These are phyloP conservation scores for Eupithecia vulgata DNA, from an alignment of 2,888 invertebrate genomes.

Conservation along the genomic window DNA sequence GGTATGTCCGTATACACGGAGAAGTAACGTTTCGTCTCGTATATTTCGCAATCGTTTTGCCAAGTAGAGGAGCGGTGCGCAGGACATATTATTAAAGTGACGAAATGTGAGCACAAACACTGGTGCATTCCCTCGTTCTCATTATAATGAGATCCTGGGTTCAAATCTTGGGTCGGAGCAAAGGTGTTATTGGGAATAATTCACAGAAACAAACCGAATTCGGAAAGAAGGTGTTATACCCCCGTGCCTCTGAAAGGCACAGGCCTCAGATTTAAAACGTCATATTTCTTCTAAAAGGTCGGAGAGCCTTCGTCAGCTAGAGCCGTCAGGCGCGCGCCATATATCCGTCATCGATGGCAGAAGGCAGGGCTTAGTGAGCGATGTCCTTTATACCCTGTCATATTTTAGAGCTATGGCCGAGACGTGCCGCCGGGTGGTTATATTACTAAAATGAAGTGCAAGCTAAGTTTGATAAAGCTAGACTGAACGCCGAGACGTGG, in stretches of 20 bases:
- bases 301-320: slow-evolving; percentile 41
- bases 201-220: no score
- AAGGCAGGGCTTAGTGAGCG: slow-evolving; percentile 67
- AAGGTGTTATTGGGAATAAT: no score
- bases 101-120: no score
- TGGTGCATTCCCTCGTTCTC: no score
- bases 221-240: no score
- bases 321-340: slow-evolving; percentile 70
- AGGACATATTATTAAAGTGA: no score
- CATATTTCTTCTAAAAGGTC: neutral
- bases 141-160: no score
- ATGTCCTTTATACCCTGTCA: slow-evolving; percentile 67
- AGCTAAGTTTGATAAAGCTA: slow-evolving; percentile 37
- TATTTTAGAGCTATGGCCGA: slow-evolving; percentile 74
- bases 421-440: slow-evolving; percentile 61
- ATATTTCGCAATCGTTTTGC: no score
- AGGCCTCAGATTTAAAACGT: neutral
- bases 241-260: neutral
- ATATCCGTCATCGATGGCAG: slow-evolving; percentile 71
- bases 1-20: no score
- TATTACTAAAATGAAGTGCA: slow-evolving; percentile 38
- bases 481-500: slow-evolving; percentile 32
- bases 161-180: no score
- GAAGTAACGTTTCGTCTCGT: no score
- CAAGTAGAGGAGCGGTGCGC: no score